A percentile compares a stretch with the other conserved stretches of the same genome.
These are phyloP conservation scores for Sycophila texana DNA, from an alignment of 2,888 invertebrate genomes.

Conservation along the genomic window DNA sequence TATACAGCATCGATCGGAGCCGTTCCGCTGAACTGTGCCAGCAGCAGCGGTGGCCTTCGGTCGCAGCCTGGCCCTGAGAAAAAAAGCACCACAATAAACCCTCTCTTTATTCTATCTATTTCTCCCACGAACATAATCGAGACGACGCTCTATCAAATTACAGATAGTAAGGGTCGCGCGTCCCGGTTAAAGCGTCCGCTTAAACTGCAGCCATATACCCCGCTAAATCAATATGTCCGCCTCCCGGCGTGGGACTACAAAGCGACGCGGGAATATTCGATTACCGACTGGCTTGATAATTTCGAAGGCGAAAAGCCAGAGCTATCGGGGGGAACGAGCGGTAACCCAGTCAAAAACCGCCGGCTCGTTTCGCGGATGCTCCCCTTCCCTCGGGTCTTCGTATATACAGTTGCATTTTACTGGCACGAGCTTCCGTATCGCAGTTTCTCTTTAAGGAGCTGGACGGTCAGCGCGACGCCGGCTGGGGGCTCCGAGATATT, in stretches of 20 bases:
- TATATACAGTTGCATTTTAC: slow-evolving; percentile 26
- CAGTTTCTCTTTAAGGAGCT: slow-evolving; percentile 6
- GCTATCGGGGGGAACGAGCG: slow-evolving; percentile 26
- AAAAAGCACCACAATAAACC: slow-evolving; percentile 7
- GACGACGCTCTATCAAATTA: slow-evolving; percentile 46
- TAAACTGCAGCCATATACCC: slow-evolving; percentile 17
- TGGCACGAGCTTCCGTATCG: not conserved
- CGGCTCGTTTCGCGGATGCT: slow-evolving; percentile 4
- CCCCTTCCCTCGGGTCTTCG: not conserved
- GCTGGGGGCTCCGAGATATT: not conserved
- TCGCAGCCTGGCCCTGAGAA: not conserved
- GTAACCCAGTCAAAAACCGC: slow-evolving; percentile 34
- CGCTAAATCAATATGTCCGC: slow-evolving; percentile 49
- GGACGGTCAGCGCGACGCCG: not conserved
- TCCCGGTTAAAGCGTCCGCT: slow-evolving; percentile 45
- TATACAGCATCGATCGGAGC: slow-evolving; percentile 34
- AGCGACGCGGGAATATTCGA: slow-evolving; percentile 49
- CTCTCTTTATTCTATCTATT: not conserved
- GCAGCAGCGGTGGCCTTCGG: not conserved
- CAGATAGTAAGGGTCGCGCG: slow-evolving; percentile 29
- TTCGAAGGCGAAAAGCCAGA: slow-evolving; percentile 39
- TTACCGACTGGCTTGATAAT: slow-evolving; percentile 45
- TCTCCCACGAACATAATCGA: slow-evolving; percentile 25
- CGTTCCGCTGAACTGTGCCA: slow-evolving; percentile 2
- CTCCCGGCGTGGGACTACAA: slow-evolving; percentile 29